Percentiles rank a stretch among this genome's conserved stretches.
Conservation (phyloP, 2,797 vertebrate species). For the Lacerta agilis region DNA sequence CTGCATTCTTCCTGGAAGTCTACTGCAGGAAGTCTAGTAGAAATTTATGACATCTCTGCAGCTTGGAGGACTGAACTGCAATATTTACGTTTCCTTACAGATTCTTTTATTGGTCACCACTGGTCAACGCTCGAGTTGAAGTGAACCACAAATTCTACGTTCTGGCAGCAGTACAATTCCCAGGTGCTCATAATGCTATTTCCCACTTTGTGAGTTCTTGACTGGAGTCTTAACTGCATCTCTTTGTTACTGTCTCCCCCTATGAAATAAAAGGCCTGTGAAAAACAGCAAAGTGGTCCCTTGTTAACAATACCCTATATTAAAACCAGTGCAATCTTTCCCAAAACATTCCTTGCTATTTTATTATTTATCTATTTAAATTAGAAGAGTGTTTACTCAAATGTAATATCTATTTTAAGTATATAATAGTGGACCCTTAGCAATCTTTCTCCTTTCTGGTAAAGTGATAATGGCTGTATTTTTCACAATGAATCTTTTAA, state of each 20-base stretch:
- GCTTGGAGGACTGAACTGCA: background rate
- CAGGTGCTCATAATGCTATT: background rate
- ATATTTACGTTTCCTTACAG: background rate
- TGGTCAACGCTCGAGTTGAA: background rate
- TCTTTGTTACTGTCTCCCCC: background rate
- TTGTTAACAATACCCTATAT: background rate
- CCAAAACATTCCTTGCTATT: background rate
- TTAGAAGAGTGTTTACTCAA: slow-evolving; percentile 21
- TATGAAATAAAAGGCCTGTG: slow-evolving; percentile 50
- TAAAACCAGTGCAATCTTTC: slow-evolving; percentile 1
- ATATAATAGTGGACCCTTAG: slow-evolving; percentile 13
- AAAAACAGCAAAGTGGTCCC: slow-evolving; percentile 9
- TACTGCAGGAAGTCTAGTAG: background rate
- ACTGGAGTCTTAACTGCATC: background rate
- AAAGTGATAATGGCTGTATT: slow-evolving; percentile 41
- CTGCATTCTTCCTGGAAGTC: background rate
- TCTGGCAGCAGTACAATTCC: background rate
- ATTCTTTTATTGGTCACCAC: background rate
- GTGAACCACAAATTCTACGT: background rate
- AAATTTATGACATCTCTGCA: background rate
- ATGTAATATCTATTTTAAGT: slow-evolving; percentile 30
- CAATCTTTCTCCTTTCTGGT: slow-evolving; percentile 33
- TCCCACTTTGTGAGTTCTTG: background rate
- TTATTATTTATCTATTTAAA: slow-evolving; percentile 33
- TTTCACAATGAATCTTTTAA: slow-evolving; percentile 53